A percentile compares a stretch with the other conserved stretches of the same genome.
Conservation (phyloP, 2,113 vertebrate species). For the Bambusicola thoracicus region DNA sequence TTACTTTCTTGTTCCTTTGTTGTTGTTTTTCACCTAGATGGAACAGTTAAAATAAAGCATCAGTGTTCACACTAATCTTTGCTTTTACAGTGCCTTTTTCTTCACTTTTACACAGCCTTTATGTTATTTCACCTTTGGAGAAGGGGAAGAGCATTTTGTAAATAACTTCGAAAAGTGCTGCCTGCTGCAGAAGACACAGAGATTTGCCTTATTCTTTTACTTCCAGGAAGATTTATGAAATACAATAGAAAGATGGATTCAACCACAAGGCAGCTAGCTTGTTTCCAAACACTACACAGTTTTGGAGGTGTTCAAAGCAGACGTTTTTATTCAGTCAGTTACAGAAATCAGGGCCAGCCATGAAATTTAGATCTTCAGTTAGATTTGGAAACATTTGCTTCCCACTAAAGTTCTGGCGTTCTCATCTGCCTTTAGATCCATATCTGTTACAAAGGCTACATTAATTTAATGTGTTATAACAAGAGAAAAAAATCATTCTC, state of each 20-base stretch:
- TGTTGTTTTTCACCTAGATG: not conserved
- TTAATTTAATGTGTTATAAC: slow-evolving; percentile 63
- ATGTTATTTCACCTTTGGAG: not conserved
- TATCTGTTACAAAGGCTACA: slow-evolving; percentile 63
- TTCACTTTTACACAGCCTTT: slow-evolving; percentile 16
- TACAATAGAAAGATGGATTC: not conserved
- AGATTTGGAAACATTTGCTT: slow-evolving; percentile 23
- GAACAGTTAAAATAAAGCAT: slow-evolving; percentile 18
- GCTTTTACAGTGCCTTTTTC: not conserved
- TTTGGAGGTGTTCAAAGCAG: slow-evolving; percentile 30
- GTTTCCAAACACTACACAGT: slow-evolving; percentile 10
- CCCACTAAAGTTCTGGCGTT: not conserved
- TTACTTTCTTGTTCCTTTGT: not conserved
- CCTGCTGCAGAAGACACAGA: not conserved
- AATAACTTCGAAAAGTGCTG: slow-evolving; percentile 36
- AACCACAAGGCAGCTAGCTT: not conserved
- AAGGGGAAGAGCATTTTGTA: slow-evolving; percentile 8
- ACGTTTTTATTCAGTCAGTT: slow-evolving; percentile 26
- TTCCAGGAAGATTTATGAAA: slow-evolving; percentile 55
- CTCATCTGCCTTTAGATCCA: slow-evolving; percentile 30
- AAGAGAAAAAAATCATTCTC: slow-evolving; percentile 64
- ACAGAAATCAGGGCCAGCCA: slow-evolving; percentile 19
- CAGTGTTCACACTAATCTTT: slow-evolving; percentile 28
- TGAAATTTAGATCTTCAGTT: slow-evolving; percentile 45
- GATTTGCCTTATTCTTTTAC: slow-evolving; percentile 54